Conservation (phyloP, 2,113 vertebrate genomes). For the Mobula birostris region DNA sequence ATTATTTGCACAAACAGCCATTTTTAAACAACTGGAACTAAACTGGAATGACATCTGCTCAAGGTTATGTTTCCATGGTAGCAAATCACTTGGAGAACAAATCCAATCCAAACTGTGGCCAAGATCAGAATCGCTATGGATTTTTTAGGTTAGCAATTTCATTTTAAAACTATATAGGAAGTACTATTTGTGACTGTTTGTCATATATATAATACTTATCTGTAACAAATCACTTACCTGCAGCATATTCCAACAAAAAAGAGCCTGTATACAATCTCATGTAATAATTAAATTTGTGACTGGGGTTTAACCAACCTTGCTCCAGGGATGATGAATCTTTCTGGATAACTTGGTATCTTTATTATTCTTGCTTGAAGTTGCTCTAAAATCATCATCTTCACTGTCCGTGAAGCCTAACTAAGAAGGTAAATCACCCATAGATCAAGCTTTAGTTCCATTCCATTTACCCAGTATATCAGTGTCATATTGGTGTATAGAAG, state of each 20-base stretch:
- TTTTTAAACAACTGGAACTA: neutral
- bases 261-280: neutral
- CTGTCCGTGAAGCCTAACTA: constrained; percentile 2
- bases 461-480: neutral
- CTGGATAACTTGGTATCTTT: neutral
- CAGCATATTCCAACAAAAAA: neutral
- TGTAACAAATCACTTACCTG: neutral
- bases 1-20: neutral
- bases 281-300: neutral
- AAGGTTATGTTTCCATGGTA: constrained; percentile 8
- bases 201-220: neutral
- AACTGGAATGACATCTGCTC: neutral
- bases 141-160: neutral
- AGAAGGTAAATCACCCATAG: constrained; percentile 2
- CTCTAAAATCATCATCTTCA: constrained; percentile 31
- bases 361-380: neutral
- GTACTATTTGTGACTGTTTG: no score
- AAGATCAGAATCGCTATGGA: neutral
- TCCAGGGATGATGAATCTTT: neutral
- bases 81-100: neutral
- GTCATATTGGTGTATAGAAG: neutral
- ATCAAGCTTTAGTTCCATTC: constrained; percentile 4
- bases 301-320: neutral
- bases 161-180: no score
- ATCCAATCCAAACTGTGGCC: neutral